Evolutionary conservation across 2,888 invertebrate species (phyloP), one percentile per base, ranked within the genome.

Genomic region (Drosophila neotestacea): DNA sequence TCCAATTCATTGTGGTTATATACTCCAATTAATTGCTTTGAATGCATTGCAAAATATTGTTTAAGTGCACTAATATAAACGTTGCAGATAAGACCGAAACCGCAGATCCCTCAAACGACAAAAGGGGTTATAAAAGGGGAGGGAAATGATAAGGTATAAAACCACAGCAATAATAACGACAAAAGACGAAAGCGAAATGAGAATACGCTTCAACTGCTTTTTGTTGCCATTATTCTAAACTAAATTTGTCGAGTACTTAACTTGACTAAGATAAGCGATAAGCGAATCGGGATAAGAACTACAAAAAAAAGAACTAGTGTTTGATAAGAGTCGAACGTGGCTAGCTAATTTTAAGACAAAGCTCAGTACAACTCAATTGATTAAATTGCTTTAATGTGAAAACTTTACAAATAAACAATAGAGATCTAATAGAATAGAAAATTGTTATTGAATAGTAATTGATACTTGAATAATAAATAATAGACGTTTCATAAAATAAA

Each of bases 11-110:
- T 60, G 67, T 22, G 72, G 61, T 73, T 68, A 51, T 51, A 34
- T 42, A 52, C n/a, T 44, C 42, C 7, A 50, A 48, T 58, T 34
- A 46, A 42, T 42, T 55, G 27, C 10, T 28, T 16, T 16, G 58
- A 61, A 36, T 70, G 75, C 75, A 73, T 60, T 56, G 61, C 56
- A 13, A 38, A 60, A 42, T 48, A 48, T 46, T 39, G 58, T 36
- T 34, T 7, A 42, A 63, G 59, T 73, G 69, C 68, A 68, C 58
- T 38, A 50, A 62, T 46, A 42, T 46, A 46, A 13, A 7, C 22
- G 32, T 4, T 2, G 11, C 38, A n/a, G 66, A 75, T 75, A 70
- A 70, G 66, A 55, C 27, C 27, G 13, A 59, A 66, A 70, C 76
- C 70, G 30, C 74, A 74, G 44, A 51, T 51, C 10, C 22, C 44